Conservation (phyloP, 2,113 vertebrate species). For the Ptilorrhoa leucosticta region DNA sequence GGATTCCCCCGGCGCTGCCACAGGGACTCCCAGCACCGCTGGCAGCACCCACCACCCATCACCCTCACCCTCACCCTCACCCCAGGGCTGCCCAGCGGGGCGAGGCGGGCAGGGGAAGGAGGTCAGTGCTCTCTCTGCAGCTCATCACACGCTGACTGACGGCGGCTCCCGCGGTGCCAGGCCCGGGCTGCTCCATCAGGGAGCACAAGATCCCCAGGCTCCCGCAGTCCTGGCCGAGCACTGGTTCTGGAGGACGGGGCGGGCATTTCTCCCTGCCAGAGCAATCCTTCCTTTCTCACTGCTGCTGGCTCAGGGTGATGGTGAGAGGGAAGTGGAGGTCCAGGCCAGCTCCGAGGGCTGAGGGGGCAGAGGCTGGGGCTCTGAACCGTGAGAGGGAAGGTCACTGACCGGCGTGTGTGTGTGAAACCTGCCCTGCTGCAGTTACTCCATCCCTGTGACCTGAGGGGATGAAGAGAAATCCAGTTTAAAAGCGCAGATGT, state of each 20-base stretch:
- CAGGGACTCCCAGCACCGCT: neutral
- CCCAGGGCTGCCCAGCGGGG: rapidly evolving
- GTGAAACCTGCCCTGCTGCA: neutral
- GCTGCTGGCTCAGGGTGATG: neutral
- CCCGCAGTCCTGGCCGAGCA: neutral
- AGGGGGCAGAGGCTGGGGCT: neutral
- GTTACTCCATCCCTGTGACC: rapidly evolving
- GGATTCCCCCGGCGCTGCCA: rapidly evolving
- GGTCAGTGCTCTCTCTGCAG: neutral
- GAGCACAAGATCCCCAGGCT: neutral
- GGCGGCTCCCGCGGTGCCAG: neutral
- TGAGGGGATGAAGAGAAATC: neutral
- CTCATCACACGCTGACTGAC: rapidly evolving
- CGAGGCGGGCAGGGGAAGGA: rapidly evolving
- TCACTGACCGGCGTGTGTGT: neutral
- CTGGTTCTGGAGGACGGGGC: neutral
- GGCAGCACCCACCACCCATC: neutral
- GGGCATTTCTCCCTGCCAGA: neutral
- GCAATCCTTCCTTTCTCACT: neutral
- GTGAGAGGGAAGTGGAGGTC: neutral
- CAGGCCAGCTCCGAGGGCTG: neutral
- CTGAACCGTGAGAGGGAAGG: neutral
- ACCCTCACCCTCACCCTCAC: rapidly evolving
- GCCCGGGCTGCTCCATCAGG: neutral
- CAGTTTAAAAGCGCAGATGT: neutral